Evolutionary conservation across 2,888 invertebrate species (phyloP), one percentile per base, ranked within the genome.

Genomic region (Tachina grossa): DNA sequence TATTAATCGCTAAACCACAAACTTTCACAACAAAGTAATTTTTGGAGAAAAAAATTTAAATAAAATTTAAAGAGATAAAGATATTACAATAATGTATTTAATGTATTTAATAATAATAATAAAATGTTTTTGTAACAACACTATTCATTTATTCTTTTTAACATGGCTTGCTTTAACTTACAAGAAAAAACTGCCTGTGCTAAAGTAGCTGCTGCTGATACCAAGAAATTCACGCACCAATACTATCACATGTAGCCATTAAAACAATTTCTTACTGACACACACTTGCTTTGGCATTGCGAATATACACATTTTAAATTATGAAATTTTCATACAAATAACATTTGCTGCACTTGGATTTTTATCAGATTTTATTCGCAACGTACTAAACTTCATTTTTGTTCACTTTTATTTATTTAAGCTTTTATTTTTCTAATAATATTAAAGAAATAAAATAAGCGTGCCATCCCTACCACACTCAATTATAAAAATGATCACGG

Each of bases 401-500:
- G 13, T 31, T 2, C 45, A 55, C n/a, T 77, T 77, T 77, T 41
- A 47, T 57, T 55, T 65, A 11, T 31, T 45, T 1, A 31, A 31
- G 6, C 41, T 43, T 51, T 75, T 63, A 9, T 31, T 49, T 59
- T 63, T 53, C 41, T 22, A 9, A 11, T 6, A 51, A 1, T 22
- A 74, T 31, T 51, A 31, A 53, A 47, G 1, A 53, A 65, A 41
- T 16, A 43, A 49, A 53, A 51, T 49, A 13, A 22, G 59, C 47
- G 47, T n/a, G n/a, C n/a, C n/a, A n/a, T n/a, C n/a, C n/a, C n/a
- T 59, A 1, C 1, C 13, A 31, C 57, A 57, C n/a, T n/a, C 57
- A 14, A 57, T 14, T 57, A 55, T 11, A 22, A 13, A 31, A 57
- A 57, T 57, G 22, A 57, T 31, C 31, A 57, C 57, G 13, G 5